Percentiles rank a stretch among this genome's conserved stretches.
phyloP scores from a whole-genome alignment of 2,113 vertebrate genomes.

The Propithecus coquereli region DNA sequence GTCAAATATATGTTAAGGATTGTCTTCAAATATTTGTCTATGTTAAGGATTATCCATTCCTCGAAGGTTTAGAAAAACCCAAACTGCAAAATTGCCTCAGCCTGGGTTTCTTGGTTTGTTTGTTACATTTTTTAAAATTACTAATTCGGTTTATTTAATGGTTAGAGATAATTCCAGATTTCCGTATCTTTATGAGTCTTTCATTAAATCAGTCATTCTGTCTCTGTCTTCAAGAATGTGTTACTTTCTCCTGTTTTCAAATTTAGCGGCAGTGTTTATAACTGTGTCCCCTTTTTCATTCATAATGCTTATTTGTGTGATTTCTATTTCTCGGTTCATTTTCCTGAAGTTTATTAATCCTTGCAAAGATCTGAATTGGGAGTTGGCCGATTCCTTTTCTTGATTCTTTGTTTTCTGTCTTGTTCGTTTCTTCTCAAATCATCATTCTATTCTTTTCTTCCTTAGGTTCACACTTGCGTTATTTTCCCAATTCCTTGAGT shows the following conservation, averaged over 20 bases:
- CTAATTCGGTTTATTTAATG: neutral
- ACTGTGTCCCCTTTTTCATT: neutral
- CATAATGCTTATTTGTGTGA: neutral
- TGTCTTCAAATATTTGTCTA: neutral
- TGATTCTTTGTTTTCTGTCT: neutral
- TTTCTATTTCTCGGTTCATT: neutral
- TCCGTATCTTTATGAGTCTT: neutral
- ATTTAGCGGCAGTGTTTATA: neutral
- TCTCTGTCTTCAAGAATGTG: neutral
- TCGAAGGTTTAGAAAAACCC: neutral
- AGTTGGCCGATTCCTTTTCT: neutral
- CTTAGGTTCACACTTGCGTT: accelerated
- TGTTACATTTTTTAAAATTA: neutral
- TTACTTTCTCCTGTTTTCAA: neutral
- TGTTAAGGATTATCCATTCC: neutral
- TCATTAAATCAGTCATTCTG: neutral
- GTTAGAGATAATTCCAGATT: neutral
- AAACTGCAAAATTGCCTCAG: neutral
- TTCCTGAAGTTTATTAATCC: neutral
- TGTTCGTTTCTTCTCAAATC: neutral
- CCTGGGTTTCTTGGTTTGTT: neutral
- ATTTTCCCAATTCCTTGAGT: neutral
- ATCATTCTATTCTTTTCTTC: neutral
- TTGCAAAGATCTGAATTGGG: neutral
- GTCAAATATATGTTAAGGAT: neutral